Conservation (phyloP, 2,888 invertebrate genomes). For the Agriotes lineatus region DNA sequence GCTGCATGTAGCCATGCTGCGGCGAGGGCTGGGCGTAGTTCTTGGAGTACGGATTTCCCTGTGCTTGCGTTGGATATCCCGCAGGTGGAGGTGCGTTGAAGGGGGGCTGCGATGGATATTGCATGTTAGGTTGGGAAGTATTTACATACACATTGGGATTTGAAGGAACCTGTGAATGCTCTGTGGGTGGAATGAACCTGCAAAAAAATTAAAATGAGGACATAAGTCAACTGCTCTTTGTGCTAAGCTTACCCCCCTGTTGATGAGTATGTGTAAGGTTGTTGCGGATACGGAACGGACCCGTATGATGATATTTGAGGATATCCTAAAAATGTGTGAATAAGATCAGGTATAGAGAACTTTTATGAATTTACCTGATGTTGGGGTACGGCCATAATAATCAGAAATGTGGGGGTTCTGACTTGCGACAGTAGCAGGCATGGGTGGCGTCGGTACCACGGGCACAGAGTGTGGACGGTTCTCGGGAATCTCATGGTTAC, state of each 20-base stretch:
- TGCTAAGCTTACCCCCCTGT: conserved; percentile 19
- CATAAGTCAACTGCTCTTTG: no score
- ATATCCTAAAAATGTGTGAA: conserved; percentile 16
- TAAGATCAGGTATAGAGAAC: no score
- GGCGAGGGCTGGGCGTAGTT: conserved; percentile 59
- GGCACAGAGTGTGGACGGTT: conserved; percentile 58
- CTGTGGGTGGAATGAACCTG: conserved; percentile 44
- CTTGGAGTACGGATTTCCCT: conserved; percentile 63
- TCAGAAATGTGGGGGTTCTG: conserved; percentile 56
- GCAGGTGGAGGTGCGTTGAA: conserved; percentile 48
- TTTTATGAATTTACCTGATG: conserved; percentile 49
- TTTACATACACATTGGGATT: conserved; percentile 58
- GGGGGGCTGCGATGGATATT: conserved; percentile 56
- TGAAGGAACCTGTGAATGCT: conserved; percentile 57
- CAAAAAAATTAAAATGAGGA: no score
- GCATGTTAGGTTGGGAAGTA: conserved; percentile 56
- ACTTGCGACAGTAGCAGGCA: conserved; percentile 50
- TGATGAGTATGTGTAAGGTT: conserved; percentile 17
- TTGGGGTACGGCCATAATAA: conserved; percentile 58
- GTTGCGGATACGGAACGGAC: conserved; percentile 19
- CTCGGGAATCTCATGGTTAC: conserved; percentile 46
- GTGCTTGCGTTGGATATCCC: conserved; percentile 50
- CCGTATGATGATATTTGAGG: conserved; percentile 25
- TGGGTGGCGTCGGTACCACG: conserved; percentile 53
- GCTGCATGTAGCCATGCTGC: conserved; percentile 61